Evolutionary conservation across 2,113 vertebrate species (phyloP).

Genomic region (Piaya cayana): DNA sequence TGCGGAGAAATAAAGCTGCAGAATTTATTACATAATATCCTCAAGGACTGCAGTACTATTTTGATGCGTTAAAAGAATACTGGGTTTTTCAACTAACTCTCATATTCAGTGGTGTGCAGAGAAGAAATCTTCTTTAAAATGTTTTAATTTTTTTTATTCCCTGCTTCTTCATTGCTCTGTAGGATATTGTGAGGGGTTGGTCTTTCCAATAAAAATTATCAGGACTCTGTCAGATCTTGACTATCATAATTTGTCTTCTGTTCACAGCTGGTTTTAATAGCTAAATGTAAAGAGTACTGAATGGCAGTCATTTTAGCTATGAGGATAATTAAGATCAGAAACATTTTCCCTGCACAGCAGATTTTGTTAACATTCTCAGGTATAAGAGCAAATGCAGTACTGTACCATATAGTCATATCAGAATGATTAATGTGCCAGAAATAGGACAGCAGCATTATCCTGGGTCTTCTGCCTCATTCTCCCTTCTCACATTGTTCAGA

Average conservation of each 20-base stretch:
- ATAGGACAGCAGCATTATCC: not conserved
- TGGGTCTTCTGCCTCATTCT: not conserved
- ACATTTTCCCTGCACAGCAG: not conserved
- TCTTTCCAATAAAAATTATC: not conserved
- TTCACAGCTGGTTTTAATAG: not conserved
- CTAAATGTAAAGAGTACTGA: not conserved
- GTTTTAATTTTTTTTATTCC: not conserved
- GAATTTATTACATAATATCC: conserved; percentile 15
- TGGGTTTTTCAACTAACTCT: not conserved
- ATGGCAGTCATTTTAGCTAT: not conserved
- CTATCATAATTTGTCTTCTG: not conserved
- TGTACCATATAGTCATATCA: not conserved
- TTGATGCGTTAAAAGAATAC: not conserved
- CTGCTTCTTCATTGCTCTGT: not conserved
- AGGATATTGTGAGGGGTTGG: not conserved
- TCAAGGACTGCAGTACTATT: not conserved
- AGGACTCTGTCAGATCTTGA: not conserved
- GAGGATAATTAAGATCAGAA: not conserved
- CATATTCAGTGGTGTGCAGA: not conserved
- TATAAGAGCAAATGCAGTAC: not conserved
- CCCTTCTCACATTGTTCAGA: not conserved
- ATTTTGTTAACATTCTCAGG: not conserved
- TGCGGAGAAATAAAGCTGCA: not conserved
- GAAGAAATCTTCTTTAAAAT: not conserved
- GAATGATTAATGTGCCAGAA: not conserved